phyloP scores from a whole-genome alignment of 1,140 invertebrate genomes.

The Drosophila kepulauana region DNA sequence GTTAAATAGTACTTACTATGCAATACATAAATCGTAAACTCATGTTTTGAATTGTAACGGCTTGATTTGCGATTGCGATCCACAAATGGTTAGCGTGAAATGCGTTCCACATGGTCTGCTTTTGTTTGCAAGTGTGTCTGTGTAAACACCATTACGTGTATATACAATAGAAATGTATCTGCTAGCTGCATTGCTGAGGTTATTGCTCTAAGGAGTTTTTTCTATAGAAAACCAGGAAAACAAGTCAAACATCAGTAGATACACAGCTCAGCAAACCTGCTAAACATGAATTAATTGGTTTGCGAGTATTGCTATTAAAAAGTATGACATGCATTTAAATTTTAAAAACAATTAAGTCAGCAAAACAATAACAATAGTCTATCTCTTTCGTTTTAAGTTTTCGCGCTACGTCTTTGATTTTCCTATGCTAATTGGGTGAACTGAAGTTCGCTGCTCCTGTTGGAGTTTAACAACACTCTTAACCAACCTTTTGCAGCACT shows the following conservation, averaged over 20 bases:
- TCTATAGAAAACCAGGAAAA: not conserved
- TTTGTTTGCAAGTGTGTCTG: not conserved
- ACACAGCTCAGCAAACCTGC: not conserved
- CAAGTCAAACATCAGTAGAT: not conserved
- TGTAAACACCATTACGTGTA: not conserved
- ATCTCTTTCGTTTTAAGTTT: too few relatives aligned
- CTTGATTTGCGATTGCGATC: not conserved
- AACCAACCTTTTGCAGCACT: conserved; percentile 24
- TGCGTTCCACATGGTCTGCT: not conserved
- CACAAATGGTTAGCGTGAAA: not conserved
- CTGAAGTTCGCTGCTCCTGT: conserved; percentile 1
- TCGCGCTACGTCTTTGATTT: too few relatives aligned
- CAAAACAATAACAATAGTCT: not conserved
- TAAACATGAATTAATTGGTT: not conserved
- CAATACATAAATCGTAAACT: not conserved
- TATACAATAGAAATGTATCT: not conserved
- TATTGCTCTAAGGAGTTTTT: not conserved
- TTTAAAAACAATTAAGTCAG: not conserved
- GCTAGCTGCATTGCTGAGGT: not conserved
- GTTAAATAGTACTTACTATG: not conserved
- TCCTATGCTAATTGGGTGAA: not conserved
- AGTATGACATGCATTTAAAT: not conserved
- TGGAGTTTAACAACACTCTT: conserved; percentile 32
- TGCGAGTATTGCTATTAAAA: too few relatives aligned
- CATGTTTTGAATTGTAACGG: conserved; percentile 1